Percentiles rank a stretch among this genome's conserved stretches.
phyloP scores from a whole-genome alignment of 2,797 vertebrate species.

The Scolopax rusticola region DNA sequence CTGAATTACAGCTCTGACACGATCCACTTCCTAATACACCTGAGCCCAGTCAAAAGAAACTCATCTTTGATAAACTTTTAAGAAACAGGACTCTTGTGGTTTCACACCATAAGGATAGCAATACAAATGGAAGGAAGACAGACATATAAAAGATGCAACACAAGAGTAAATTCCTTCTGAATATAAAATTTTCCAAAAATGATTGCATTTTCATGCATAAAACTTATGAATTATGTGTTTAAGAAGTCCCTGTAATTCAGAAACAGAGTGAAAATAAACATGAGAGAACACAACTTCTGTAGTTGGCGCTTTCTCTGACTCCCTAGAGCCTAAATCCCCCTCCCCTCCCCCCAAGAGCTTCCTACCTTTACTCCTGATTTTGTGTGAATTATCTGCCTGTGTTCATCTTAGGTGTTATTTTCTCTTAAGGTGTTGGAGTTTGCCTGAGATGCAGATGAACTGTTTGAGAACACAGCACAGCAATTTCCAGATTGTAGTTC shows the following conservation, averaged over 20 bases:
- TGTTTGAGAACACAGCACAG: neutral
- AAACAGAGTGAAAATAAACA: neutral
- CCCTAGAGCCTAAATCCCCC: neutral
- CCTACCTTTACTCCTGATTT: neutral
- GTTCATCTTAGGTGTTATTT: neutral
- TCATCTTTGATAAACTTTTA: slow-evolving; percentile 2
- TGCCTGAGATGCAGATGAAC: neutral
- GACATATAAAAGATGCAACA: neutral
- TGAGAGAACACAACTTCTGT: neutral
- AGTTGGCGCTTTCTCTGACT: neutral
- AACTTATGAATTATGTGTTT: neutral
- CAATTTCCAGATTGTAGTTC: neutral
- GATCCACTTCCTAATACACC: neutral
- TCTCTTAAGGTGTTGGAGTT: neutral
- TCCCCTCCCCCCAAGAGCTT: neutral
- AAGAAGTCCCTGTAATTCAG: neutral
- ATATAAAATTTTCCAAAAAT: neutral
- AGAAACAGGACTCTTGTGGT: neutral
- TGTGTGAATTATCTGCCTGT: neutral
- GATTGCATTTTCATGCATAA: neutral
- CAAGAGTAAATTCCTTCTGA: neutral
- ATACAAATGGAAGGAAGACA: neutral
- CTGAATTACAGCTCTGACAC: neutral
- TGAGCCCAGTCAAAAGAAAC: neutral
- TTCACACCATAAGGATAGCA: neutral